These are phyloP conservation scores for Urocolius indicus DNA, from an alignment of 2,113 vertebrate genomes.

Conservation along the genomic window DNA sequence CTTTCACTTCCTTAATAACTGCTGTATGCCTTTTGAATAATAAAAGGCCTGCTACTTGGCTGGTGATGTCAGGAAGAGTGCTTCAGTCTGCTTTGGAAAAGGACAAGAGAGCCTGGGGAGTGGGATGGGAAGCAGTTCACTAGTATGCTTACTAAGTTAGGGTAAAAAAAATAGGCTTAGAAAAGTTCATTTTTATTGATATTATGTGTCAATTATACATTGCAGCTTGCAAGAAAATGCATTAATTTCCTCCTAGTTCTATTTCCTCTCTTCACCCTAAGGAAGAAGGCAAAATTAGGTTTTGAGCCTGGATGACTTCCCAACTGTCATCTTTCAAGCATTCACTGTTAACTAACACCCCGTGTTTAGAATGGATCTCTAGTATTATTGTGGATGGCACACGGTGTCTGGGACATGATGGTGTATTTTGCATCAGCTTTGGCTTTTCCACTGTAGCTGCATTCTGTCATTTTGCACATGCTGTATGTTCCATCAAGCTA, in stretches of 20 bases:
- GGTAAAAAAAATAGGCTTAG: not conserved
- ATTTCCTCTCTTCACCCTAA: not conserved
- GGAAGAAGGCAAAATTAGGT: not conserved
- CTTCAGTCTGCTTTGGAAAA: not conserved
- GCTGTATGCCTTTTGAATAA: not conserved
- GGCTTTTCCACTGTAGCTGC: not conserved
- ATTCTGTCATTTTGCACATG: constrained; percentile 29
- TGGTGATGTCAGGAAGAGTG: not conserved
- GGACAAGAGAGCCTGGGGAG: not conserved
- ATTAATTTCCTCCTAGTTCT: not conserved
- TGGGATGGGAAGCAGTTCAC: not conserved
- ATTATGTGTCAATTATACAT: not conserved
- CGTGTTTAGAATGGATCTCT: not conserved
- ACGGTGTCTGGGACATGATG: not conserved
- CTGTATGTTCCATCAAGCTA: constrained; percentile 51
- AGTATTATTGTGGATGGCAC: not conserved
- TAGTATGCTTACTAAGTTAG: not conserved
- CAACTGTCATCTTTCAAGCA: not conserved
- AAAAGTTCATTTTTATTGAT: not conserved
- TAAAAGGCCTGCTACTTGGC: not conserved
- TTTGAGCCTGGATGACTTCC: not conserved
- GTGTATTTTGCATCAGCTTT: not conserved
- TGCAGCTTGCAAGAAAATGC: not conserved
- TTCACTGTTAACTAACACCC: not conserved
- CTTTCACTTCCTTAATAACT: not conserved